Base-by-base conservation (phyloP, 1,140 invertebrate genomes). In the Orius insidiosus region DNA sequence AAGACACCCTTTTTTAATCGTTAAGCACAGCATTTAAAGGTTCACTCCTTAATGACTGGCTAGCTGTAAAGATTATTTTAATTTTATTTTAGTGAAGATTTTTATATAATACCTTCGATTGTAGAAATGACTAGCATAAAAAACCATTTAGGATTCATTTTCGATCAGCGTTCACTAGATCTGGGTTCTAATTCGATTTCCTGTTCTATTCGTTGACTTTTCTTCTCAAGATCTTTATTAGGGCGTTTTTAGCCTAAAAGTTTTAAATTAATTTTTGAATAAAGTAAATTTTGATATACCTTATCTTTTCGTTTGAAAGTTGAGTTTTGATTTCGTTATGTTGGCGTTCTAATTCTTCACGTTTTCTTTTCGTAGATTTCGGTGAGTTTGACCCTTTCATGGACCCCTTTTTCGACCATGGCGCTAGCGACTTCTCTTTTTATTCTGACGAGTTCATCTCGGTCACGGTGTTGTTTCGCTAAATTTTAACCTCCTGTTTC, bases 401-500 rank as follows among this genome's bases (percentile, higher is more conserved):
- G 74, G 31, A 88, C 84, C 19, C 83, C 85, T 49, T 80, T 77
- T 54, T 83, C 80, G 34, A 88, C 83, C 1, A 85, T 78, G 36
- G 75, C 72, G 49, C 73, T 75, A 11, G 70, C 71, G 2, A 82
- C 75, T 62, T 84, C 80, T 24, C 80, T 63, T 55, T 83, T 83
- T 60, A 81, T 77, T 53, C 77, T 72, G 50, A 78, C 79, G 50
- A 94, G 69, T 61, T 94, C 90, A 55, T 90, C 86, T 58, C 89
- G 83, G 59, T 95, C 89, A 55, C 73, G 78, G 57, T 85, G 80
- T 49, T 76, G 75, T 54, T 84, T 83, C 10, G 77, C 71, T 40
- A 88, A 63, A 24, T 72, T 60, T 89, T 89, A 34, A 92, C 84
- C 59, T 94, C 86, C 42, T 85, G 81, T 52, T 85, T 76, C 46